Evolutionary conservation across 2,888 invertebrate genomes (phyloP), one percentile per base, ranked within the genome.

Genomic region (Hemaris fuciformis): DNA sequence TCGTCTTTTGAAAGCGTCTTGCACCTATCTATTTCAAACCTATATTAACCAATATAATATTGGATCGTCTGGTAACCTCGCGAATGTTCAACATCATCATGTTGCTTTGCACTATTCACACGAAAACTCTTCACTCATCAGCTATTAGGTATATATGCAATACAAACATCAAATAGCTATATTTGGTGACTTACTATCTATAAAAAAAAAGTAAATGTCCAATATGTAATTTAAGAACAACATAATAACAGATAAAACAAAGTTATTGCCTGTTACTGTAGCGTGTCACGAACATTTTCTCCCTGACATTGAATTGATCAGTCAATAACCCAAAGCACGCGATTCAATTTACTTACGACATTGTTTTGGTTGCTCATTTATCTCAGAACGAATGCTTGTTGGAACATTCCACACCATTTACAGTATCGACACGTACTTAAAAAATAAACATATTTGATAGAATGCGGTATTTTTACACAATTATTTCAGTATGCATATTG

Each of bases 271-370:
- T 20, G 25, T 48, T 15, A 15, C 27, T 48, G 7, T 15, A 27
- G 53, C 53, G 22, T 45, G 22, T 22, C 22, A 31, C 53, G 27
- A 15, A 18, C 23, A 27, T 48, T 38, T 18, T 53, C 27, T 27
- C 53, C 53, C 27, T 53, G 53, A 53, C 53, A 53, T 53, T 53
- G 53, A 27, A 53, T 53, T 20, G 18, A 53, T 53, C 27, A 53
- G 53, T 53, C 53, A 53, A 53, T 18, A 53, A 53, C 53, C 53
- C 27, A 3, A 5, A 53, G 53, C 53, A 53, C 8, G 53, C 53
- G 18, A 53, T 53, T 18, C 15, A 48, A 48, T 48, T 3, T 15
- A 48, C 48, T 53, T 53, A 18, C 53, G 53, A 53, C 53, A 53
- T 53, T 53, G 53, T 31, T 53, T 53, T 53, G 53, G 27, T 31